A percentile compares a stretch with the other conserved stretches of the same genome.
Evolutionary conservation across 2,797 vertebrate genomes (phyloP).

Genomic region (Danio albolineatus): DNA sequence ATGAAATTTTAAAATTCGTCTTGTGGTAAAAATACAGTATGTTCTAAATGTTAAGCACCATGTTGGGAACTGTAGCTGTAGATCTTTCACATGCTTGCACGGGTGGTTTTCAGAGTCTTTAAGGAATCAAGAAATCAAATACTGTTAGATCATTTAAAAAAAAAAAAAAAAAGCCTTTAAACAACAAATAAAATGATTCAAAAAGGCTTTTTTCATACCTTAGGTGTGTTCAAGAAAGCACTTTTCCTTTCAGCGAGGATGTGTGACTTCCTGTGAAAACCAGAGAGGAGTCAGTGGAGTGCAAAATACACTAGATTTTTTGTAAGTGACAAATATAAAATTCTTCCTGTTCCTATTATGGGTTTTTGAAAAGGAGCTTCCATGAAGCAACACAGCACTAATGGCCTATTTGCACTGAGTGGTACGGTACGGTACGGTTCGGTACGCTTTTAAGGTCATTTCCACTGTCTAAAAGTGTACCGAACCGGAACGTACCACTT

Average conservation of each 20-base stretch:
- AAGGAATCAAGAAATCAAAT: conserved; percentile 62
- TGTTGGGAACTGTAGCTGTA: conserved; percentile 81
- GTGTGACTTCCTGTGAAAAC: conserved; percentile 36
- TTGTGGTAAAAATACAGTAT: conserved; percentile 91
- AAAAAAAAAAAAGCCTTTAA: neutral
- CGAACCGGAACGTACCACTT: too few species aligned
- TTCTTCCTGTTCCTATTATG: too few species aligned
- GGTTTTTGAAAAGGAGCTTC: too few species aligned
- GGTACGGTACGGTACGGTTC: too few species aligned
- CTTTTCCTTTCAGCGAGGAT: conserved; percentile 2
- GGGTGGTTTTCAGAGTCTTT: conserved; percentile 68
- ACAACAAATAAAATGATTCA: neutral
- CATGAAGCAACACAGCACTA: too few species aligned
- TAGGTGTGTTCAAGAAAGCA: conserved; percentile 5
- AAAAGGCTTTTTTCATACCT: conserved; percentile 10
- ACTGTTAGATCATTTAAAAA: neutral
- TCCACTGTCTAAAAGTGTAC: too few species aligned
- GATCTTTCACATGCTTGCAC: conserved; percentile 73
- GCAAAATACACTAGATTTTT: neutral
- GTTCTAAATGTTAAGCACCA: conserved; percentile 88
- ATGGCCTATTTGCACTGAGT: too few species aligned
- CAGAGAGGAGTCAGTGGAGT: conserved; percentile 5
- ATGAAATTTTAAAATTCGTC: conserved; percentile 67
- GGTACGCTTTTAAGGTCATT: too few species aligned
- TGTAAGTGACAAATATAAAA: neutral